phyloP scores from a whole-genome alignment of 2,113 vertebrate genomes.

The Cynopterus brachyotis region DNA sequence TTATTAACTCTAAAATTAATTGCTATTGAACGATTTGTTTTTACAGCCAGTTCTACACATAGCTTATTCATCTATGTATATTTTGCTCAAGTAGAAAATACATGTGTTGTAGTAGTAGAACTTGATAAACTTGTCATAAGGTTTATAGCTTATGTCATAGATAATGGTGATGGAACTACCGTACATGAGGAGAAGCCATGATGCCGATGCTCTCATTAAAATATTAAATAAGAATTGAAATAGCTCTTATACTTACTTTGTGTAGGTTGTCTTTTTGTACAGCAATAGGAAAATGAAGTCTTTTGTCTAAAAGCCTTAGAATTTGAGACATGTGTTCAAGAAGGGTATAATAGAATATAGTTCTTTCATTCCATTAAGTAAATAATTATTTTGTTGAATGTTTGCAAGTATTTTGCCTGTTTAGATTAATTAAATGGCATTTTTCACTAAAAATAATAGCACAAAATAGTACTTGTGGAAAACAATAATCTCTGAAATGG shows the following conservation, averaged over 20 bases:
- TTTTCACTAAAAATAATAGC: not conserved
- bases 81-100: not conserved
- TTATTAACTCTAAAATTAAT: slow-evolving; percentile 23
- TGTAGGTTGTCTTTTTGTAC: not conserved
- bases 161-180: not conserved
- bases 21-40: not conserved
- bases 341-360: not conserved
- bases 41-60: not conserved
- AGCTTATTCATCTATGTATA: not conserved
- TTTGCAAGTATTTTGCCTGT: not conserved
- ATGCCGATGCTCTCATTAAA: not conserved
- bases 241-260: not conserved
- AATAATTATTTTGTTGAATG: not conserved
- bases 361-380: not conserved
- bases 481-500: not conserved
- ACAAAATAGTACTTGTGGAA: not conserved
- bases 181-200: not conserved
- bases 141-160: not conserved
- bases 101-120: not conserved
- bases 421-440: not conserved
- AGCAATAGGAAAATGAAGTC: not conserved
- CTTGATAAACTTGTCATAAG: not conserved
- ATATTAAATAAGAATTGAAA: not conserved
- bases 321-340: not conserved
- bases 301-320: not conserved